Percentiles rank a stretch among this genome's conserved stretches.
Evolutionary conservation across 2,888 invertebrate genomes (phyloP).

Genomic region (Scrobipalpa atriplicella): DNA sequence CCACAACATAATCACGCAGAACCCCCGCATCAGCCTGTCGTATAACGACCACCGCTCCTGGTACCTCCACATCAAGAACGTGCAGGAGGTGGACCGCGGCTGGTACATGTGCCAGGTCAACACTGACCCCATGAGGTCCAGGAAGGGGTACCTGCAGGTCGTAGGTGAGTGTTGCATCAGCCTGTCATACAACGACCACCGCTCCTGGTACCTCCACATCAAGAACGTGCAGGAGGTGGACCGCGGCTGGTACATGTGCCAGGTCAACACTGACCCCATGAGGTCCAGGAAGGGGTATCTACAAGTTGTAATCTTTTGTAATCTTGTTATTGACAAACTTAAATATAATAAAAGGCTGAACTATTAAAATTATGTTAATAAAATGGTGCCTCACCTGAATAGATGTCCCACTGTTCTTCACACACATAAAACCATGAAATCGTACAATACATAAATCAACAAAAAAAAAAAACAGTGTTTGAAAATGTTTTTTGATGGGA

Average conservation of each 20-base stretch:
- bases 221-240: slow-evolving; percentile 93
- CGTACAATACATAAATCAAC: too few relatives aligned
- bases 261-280: slow-evolving; percentile 97
- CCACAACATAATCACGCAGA: slow-evolving; percentile 95
- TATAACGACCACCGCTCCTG: slow-evolving; percentile 96
- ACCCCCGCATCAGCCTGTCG: slow-evolving; percentile 92
- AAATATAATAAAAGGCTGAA: too few relatives aligned
- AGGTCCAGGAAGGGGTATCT: slow-evolving; percentile 93
- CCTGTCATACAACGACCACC: too few relatives aligned
- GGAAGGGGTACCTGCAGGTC: slow-evolving; percentile 94
- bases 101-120: slow-evolving; percentile 97
- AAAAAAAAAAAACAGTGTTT: too few relatives aligned
- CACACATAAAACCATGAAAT: too few relatives aligned
- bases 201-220: slow-evolving; percentile 89
- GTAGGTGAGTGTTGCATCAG: slow-evolving; percentile 86
- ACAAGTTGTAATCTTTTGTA: slow-evolving; percentile 94
- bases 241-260: slow-evolving; percentile 96
- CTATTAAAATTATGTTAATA: too few relatives aligned
- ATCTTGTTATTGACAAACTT: too few relatives aligned
- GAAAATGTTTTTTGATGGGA: too few relatives aligned
- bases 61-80: slow-evolving; percentile 94
- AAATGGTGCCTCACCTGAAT: too few relatives aligned
- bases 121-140: slow-evolving; percentile 95
- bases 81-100: slow-evolving; percentile 93
- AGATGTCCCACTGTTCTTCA: too few relatives aligned